Evolutionary conservation across 1,140 invertebrate species (phyloP), one percentile per base, ranked within the genome.

Genomic region (Drosophila tropicalis): DNA sequence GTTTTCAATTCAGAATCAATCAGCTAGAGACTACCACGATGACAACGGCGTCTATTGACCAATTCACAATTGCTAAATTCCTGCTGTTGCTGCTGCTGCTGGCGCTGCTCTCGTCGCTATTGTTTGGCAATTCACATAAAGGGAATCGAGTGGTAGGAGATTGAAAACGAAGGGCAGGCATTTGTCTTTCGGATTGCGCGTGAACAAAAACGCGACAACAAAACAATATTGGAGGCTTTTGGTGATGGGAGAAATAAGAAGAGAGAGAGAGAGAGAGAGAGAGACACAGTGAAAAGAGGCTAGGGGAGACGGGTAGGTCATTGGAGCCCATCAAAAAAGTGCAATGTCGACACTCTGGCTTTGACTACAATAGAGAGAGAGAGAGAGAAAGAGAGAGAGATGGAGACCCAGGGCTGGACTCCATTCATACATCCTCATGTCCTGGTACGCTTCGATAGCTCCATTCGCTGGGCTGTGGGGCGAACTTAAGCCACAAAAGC

Each of bases 401-500:
- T 1, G 19, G 44, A 47, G 5, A 19, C 6, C 17, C 44, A 22
- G 44, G 44, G 34, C 44, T 25, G 41, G 13, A 25, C 32, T 57
- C 44, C 44, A 51, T 51, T 58, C 17, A 36, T 47, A 51, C 57
- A 54, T 54, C 69, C 72, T 64, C 67, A 71, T 79, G 72, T 79
- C 72, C 75, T 79, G 72, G 76, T 36, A 70, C 57, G 76, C 76
- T 75, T 68, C 72, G 67, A 66, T 79, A 62, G 74, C 74, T 70
- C 47, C 62, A 51, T 69, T 73, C 63, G 70, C 44, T 36, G 56
- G 56, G 12, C 56, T 58, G 15, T 39, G 32, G 56, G 44, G 56
- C 41, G 54, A 72, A 68, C 68, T 79, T 76, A 76, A 79, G 72
- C 76, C 69, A 64, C 76, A 67, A 72, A 74, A 75, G 72, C 72